These are phyloP conservation scores for Micromussa lordhowensis DNA, from an alignment of 92 coral and sea anemone genomes.

Conservation along the genomic window DNA sequence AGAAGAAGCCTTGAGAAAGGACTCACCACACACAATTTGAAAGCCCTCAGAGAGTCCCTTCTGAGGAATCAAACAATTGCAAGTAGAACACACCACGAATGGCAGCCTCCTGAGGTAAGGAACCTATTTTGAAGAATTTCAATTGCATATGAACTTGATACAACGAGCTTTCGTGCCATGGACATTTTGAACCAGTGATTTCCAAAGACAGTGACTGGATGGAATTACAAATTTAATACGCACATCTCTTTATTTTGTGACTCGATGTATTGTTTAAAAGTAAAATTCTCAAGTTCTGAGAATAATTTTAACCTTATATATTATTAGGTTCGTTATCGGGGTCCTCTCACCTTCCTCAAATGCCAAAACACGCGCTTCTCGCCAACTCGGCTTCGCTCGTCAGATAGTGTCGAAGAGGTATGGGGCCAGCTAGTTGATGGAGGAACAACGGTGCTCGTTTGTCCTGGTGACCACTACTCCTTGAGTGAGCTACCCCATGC, in stretches of 20 bases:
- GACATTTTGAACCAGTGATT: no score
- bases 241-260: not conserved
- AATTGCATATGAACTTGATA: no score
- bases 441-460: slow-evolving; percentile 59
- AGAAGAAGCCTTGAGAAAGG: slow-evolving; percentile 1
- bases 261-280: not conserved
- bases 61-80: slow-evolving; percentile 16
- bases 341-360: slow-evolving; percentile 63
- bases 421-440: slow-evolving; percentile 75
- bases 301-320: no score
- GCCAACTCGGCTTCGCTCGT: slow-evolving; percentile 7
- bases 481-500: slow-evolving; percentile 70
- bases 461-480: slow-evolving; percentile 78
- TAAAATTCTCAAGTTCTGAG: not conserved
- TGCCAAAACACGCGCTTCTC: slow-evolving; percentile 54
- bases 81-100: slow-evolving; percentile 22
- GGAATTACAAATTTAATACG: no score
- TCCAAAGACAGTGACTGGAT: no score
- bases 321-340: slow-evolving; percentile 58
- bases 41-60: slow-evolving; percentile 1
- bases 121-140: not conserved
- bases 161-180: no score
- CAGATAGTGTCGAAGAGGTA: slow-evolving; percentile 38
- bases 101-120: slow-evolving; percentile 39
- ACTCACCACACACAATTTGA: not conserved